These are phyloP conservation scores for Lobophora halterata DNA, from an alignment of 2,888 invertebrate genomes.

Conservation along the genomic window DNA sequence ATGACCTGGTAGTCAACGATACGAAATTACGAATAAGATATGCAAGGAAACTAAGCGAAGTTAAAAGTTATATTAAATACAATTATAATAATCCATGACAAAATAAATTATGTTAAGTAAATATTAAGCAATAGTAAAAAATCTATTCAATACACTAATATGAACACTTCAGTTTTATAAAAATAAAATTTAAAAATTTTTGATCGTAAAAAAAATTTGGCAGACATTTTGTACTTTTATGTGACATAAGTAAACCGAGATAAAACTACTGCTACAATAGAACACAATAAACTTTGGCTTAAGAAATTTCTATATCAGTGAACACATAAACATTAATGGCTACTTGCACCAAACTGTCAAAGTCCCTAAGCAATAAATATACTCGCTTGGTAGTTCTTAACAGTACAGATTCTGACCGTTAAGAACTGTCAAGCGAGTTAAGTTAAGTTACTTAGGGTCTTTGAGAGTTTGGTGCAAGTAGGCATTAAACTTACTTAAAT, in stretches of 20 bases:
- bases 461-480: too few species aligned
- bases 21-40: conserved; percentile 44
- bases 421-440: too few species aligned
- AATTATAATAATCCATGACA: background rate
- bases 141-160: conserved; percentile 7
- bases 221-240: conserved; percentile 57
- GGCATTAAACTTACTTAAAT: too few species aligned
- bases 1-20: conserved; percentile 34
- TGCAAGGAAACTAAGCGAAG: conserved; percentile 38
- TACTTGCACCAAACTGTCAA: too few species aligned
- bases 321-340: conserved; percentile 8
- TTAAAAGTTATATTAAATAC: conserved; percentile 16
- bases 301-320: conserved; percentile 12
- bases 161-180: conserved; percentile 4
- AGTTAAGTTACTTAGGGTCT: too few species aligned
- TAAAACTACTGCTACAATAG: conserved; percentile 34
- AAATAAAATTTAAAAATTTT: conserved; percentile 20
- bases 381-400: too few species aligned
- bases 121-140: conserved; percentile 17
- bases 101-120: conserved; percentile 19
- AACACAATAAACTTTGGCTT: conserved; percentile 47
- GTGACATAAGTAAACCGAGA: conserved; percentile 22
- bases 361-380: too few species aligned
- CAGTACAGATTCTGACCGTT: too few species aligned
- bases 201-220: conserved; percentile 52